Evolutionary conservation across 1,140 invertebrate species (phyloP), one percentile per base, ranked within the genome.

Genomic region (Thaumetopoea pityocampa): DNA sequence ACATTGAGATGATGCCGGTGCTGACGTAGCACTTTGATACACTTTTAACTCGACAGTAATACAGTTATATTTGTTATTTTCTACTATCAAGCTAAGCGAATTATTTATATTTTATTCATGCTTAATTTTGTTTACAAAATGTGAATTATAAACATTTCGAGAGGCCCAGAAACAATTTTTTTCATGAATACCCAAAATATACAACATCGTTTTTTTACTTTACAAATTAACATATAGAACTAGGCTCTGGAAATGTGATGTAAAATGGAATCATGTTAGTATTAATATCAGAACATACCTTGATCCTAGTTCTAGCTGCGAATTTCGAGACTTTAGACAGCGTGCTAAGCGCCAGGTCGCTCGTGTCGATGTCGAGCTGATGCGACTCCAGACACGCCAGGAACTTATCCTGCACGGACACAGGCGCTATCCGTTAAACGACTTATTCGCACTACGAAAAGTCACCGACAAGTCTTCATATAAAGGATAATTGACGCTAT

Each of bases 261-360:
- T n/a, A 33, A 20, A 12, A 12, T 14, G 14, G 9, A 32, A 10
- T n/a, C 2, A 22, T 11, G 30, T 33, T 33, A 20, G 2, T 6
- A 20, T 35, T 20, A 9, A 33, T 33, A 7, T 5, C 16, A 5
- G 22, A 10, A 15, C 34, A n/a, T 72, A 83, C 94, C 88, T 96
- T 96, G 61, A 94, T 90, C 48, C 91, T 88, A 6, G 94, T 96
- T 51, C 92, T 89, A 18, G 92, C 91, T 5, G 93, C 93, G 77
- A 95, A 92, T 72, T 93, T 94, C 71, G 94, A 93, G 43, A 94
- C 94, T 88, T 94, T 95, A 54, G 93, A 93, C 50, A 96, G 85
- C 28, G 94, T 95, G 65, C 93, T 93, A 58, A 93, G 88, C 62
- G 90, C 90, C 38, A 94, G 88, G 78, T 96, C 93, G 77, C 91